These are phyloP conservation scores for Mylabris phalerata DNA, from an alignment of 1,140 invertebrate genomes.

Conservation along the genomic window DNA sequence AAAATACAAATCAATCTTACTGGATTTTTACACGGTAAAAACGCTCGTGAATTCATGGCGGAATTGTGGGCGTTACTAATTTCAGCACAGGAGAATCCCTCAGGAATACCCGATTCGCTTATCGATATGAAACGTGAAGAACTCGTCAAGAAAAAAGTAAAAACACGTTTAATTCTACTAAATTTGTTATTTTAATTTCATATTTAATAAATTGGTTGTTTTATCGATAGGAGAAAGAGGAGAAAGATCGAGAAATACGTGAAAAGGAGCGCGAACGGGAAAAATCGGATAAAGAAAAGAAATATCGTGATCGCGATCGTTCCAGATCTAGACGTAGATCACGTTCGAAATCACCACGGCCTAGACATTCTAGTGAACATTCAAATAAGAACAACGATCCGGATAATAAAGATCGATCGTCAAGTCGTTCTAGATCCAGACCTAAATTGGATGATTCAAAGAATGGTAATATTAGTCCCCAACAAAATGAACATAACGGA, in stretches of 20 bases:
- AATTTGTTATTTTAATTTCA: slow-evolving; percentile 6
- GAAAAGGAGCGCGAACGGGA: slow-evolving; percentile 28
- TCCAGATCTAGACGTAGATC: slow-evolving; percentile 29
- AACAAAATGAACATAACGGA: slow-evolving; percentile 20
- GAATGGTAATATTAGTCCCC: slow-evolving; percentile 35
- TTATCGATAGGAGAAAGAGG: slow-evolving; percentile 58
- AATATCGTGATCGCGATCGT: slow-evolving; percentile 36
- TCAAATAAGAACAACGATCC: slow-evolving; percentile 12
- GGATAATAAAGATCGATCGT: slow-evolving; percentile 18
- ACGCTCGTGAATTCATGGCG: slow-evolving; percentile 94
- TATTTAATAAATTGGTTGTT: no score
- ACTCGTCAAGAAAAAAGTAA: slow-evolving; percentile 74
- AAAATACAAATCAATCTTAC: slow-evolving; percentile 99
- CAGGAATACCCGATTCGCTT: slow-evolving; percentile 88
- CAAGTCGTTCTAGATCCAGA: slow-evolving; percentile 25
- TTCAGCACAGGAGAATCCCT: slow-evolving; percentile 90
- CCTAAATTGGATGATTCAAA: slow-evolving; percentile 20
- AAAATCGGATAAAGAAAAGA: slow-evolving; percentile 36
- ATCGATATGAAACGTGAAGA: slow-evolving; percentile 96
- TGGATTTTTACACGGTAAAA: slow-evolving; percentile 96
- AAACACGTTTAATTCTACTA: background rate
- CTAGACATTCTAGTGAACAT: slow-evolving; percentile 16
- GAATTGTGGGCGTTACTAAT: slow-evolving; percentile 93
- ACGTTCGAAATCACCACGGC: slow-evolving; percentile 24
- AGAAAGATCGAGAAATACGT: slow-evolving; percentile 47